Percentiles rank a stretch among this genome's conserved stretches.
Evolutionary conservation across 2,888 invertebrate species (phyloP).

Genomic region (Alentia gelatinosa): DNA sequence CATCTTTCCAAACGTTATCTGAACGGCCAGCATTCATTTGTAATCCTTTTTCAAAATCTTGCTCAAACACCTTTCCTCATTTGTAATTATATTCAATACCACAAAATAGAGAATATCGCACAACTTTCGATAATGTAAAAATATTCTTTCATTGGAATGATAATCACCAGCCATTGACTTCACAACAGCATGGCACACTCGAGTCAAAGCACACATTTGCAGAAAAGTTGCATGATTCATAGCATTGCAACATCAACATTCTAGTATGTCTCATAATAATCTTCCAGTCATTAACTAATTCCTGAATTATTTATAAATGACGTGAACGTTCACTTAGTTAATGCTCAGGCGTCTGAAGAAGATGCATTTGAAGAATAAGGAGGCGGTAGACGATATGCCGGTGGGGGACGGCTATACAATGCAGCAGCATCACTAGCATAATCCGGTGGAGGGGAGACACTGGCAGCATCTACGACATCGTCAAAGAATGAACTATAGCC

Average conservation of each 20-base stretch:
- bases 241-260: too few relatives aligned
- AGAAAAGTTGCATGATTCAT: too few relatives aligned
- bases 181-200: too few relatives aligned
- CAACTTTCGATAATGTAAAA: not conserved
- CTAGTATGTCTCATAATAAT: too few relatives aligned
- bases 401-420: slow-evolving; percentile 20
- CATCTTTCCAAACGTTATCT: not conserved
- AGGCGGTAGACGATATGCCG: slow-evolving; percentile 14
- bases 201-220: too few relatives aligned
- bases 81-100: too few relatives aligned
- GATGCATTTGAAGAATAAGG: not conserved
- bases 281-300: too few relatives aligned
- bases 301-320: too few relatives aligned
- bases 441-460: not conserved
- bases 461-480: not conserved
- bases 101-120: not conserved
- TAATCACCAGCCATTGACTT: too few relatives aligned
- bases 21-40: not conserved
- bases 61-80: not conserved
- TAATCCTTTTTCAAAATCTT: not conserved
- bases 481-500: not conserved
- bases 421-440: not conserved
- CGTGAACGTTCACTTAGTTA: too few relatives aligned
- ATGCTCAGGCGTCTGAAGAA: not conserved
- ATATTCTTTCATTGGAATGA: too few relatives aligned